Conservation (phyloP, 1,140 invertebrate species). For the Aphidius gifuensis region DNA sequence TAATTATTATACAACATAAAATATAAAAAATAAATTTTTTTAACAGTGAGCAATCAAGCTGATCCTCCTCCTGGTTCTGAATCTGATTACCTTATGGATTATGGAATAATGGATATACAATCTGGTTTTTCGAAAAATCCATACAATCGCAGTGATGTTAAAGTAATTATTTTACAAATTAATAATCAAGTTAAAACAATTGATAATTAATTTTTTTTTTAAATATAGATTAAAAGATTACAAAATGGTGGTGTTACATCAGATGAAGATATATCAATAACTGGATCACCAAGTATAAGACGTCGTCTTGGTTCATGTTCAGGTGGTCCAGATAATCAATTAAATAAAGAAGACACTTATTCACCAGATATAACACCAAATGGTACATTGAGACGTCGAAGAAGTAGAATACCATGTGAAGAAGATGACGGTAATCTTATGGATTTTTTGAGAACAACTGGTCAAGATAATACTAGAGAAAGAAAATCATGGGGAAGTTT, state of each 20-base stretch:
- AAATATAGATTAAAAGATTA: slow-evolving; percentile 41
- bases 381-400: slow-evolving; percentile 75
- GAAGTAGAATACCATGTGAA: slow-evolving; percentile 77
- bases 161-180: slow-evolving; percentile 34
- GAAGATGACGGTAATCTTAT: slow-evolving; percentile 82
- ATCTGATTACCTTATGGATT: slow-evolving; percentile 71
- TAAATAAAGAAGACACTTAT: slow-evolving; percentile 63
- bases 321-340: slow-evolving; percentile 53
- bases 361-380: slow-evolving; percentile 87
- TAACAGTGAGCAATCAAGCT: slow-evolving; percentile 60
- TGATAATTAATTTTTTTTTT: too few species aligned
- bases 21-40: slow-evolving; percentile 5
- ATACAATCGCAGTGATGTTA: slow-evolving; percentile 49
- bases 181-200: too few species aligned
- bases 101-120: slow-evolving; percentile 69
- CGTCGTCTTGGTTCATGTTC: slow-evolving; percentile 67
- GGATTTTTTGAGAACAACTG: slow-evolving; percentile 78
- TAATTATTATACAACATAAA: slow-evolving; percentile 2
- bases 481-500: slow-evolving; percentile 82
- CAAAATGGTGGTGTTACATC: slow-evolving; percentile 58
- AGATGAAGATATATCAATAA: slow-evolving; percentile 63
- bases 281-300: slow-evolving; percentile 67
- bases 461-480: slow-evolving; percentile 72
- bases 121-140: slow-evolving; percentile 60
- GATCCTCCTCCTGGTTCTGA: slow-evolving; percentile 72